A percentile compares a stretch with the other conserved stretches of the same genome.
Evolutionary conservation across 2,888 invertebrate genomes (phyloP).

Genomic region (Amphipyra berbera): DNA sequence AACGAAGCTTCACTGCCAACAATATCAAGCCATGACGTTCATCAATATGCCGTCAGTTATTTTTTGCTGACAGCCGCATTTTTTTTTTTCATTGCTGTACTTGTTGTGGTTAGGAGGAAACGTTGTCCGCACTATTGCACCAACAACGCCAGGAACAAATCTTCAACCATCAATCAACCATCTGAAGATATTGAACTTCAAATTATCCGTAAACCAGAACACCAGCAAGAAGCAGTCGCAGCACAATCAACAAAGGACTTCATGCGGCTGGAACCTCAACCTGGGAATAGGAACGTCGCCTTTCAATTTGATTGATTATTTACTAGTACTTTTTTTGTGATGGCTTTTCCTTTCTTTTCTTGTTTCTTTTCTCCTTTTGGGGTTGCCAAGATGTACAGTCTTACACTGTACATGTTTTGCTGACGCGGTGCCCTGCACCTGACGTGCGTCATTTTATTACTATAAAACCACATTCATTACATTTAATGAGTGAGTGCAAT

Average conservation of each 20-base stretch:
- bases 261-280: neutral
- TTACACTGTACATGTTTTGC: too few relatives aligned
- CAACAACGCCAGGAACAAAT: neutral
- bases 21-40: slow-evolving; percentile 7
- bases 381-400: too few relatives aligned
- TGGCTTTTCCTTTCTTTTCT: too few relatives aligned
- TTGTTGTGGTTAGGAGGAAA: slow-evolving; percentile 13
- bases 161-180: neutral
- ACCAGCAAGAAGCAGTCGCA: neutral
- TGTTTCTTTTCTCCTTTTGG: too few relatives aligned
- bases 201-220: neutral
- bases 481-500: too few relatives aligned
- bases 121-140: neutral
- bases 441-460: too few relatives aligned
- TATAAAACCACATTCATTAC: too few relatives aligned
- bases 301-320: slow-evolving; percentile 5
- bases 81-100: neutral
- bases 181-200: slow-evolving; percentile 1
- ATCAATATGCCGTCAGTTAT: slow-evolving; percentile 14
- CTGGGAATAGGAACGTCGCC: slow-evolving; percentile 2
- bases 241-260: slow-evolving; percentile 3
- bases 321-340: too few relatives aligned
- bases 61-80: neutral
- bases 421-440: too few relatives aligned
- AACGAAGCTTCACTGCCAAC: slow-evolving; percentile 1